Evolutionary conservation across 2,888 invertebrate genomes (phyloP).

Genomic region (Pachycephus smyrnensis): DNA sequence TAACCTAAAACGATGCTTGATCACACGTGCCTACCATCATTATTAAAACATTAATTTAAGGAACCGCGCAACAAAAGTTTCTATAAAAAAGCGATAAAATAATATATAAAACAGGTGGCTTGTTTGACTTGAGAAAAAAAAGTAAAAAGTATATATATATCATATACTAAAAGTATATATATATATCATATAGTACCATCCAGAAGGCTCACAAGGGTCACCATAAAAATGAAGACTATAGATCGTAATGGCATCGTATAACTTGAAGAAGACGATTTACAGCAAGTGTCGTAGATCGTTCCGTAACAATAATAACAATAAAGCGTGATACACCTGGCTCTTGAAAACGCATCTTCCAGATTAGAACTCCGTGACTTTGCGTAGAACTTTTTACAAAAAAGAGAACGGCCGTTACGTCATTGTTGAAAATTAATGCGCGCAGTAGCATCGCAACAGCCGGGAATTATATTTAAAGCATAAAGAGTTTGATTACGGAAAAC

Average conservation of each 20-base stretch:
- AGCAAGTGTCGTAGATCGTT: not conserved
- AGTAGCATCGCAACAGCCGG: not conserved
- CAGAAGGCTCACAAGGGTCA: not conserved
- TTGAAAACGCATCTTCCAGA: not conserved
- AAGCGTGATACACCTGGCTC: not conserved
- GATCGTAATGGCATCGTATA: too few relatives aligned
- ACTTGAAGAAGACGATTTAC: not conserved
- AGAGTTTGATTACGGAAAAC: not conserved
- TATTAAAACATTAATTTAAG: too few relatives aligned
- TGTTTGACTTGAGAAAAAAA: too few relatives aligned
- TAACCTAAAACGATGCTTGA: too few relatives aligned
- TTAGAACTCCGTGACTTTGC: not conserved
- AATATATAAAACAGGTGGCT: too few relatives aligned
- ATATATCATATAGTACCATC: too few relatives aligned
- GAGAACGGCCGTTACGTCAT: not conserved
- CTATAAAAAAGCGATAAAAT: too few relatives aligned
- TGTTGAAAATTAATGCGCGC: not conserved
- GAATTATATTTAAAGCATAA: not conserved
- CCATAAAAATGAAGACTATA: not conserved
- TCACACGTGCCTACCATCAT: too few relatives aligned
- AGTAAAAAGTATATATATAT: too few relatives aligned
- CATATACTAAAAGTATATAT: too few relatives aligned
- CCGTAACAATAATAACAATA: not conserved
- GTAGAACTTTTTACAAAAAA: not conserved
- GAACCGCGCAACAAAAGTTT: too few relatives aligned